Conservation (phyloP, 2,888 invertebrate species). For the Dichetophora obliterata region DNA sequence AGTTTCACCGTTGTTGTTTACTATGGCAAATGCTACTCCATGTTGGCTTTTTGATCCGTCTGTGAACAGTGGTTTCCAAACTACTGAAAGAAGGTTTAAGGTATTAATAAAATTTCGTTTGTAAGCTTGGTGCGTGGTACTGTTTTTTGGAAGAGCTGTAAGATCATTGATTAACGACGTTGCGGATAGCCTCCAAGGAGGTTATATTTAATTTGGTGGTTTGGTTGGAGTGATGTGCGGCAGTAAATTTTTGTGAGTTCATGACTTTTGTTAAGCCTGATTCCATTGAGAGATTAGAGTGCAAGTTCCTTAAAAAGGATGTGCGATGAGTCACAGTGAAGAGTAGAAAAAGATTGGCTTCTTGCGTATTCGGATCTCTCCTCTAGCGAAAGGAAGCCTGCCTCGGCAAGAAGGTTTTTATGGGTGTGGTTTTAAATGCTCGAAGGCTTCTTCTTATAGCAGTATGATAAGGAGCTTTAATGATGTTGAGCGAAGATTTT, state of each 20-base stretch:
- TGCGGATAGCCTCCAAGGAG: background rate
- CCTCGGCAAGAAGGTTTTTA: background rate
- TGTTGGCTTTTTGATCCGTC: background rate
- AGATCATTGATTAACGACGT: background rate
- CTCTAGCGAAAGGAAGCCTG: background rate
- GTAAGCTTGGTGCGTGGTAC: background rate
- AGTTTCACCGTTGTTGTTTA: background rate
- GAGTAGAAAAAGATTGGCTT: background rate
- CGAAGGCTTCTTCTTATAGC: constrained; percentile 16
- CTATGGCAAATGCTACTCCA: background rate
- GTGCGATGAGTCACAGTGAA: background rate
- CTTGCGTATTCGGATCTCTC: background rate
- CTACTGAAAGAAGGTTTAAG: no score
- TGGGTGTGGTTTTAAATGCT: constrained; percentile 8
- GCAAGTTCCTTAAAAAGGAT: background rate
- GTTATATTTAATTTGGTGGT: background rate
- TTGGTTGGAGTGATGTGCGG: background rate
- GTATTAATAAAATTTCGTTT: no score
- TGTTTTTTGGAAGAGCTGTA: background rate
- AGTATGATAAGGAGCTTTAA: constrained; percentile 28
- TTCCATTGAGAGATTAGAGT: background rate
- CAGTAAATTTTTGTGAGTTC: background rate
- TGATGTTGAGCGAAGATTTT: constrained; percentile 1
- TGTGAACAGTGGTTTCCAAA: background rate
- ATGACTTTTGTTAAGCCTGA: background rate